Evolutionary conservation across 2,888 invertebrate genomes (phyloP), one percentile per base, ranked within the genome.

Genomic region (Pycnomerus fuliginosus): DNA sequence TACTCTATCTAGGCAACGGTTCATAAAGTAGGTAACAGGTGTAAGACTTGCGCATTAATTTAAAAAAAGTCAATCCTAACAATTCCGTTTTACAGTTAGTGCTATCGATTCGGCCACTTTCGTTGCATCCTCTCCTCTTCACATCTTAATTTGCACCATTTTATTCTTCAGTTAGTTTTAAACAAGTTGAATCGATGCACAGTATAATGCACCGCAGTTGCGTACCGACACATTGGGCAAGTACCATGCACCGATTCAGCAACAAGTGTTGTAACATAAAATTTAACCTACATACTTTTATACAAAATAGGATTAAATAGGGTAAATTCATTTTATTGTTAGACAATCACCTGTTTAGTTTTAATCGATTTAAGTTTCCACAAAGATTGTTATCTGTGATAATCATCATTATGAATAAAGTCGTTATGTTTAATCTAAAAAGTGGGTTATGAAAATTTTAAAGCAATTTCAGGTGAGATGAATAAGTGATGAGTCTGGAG

Each of bases 11-110:
- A n/a, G n/a, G n/a, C n/a, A n/a, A n/a, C n/a, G n/a, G n/a, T n/a
- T n/a, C n/a, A n/a, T n/a, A n/a, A n/a, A n/a, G n/a, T n/a, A n/a
- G n/a, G n/a, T n/a, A n/a, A n/a, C n/a, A n/a, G n/a, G n/a, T n/a
- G n/a, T n/a, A n/a, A n/a, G n/a, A n/a, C n/a, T n/a, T n/a, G n/a
- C n/a, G n/a, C n/a, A n/a, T n/a, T n/a, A n/a, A n/a, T n/a, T n/a
- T n/a, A n/a, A n/a, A n/a, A n/a, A n/a, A n/a, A n/a, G n/a, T n/a
- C n/a, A n/a, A n/a, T n/a, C n/a, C n/a, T n/a, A n/a, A n/a, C n/a
- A n/a, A n/a, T n/a, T n/a, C n/a, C 44, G 41, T 22, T 46, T 58
- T 58, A 30, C 61, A 62, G 62, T 61, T 29, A 61, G 62, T 34
- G 61, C 62, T 15, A 36, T 44, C 36, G 56, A 53, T 40, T 60